Base-by-base conservation (phyloP, 2,113 vertebrate genomes). In the Cavia porcellus region DNA sequence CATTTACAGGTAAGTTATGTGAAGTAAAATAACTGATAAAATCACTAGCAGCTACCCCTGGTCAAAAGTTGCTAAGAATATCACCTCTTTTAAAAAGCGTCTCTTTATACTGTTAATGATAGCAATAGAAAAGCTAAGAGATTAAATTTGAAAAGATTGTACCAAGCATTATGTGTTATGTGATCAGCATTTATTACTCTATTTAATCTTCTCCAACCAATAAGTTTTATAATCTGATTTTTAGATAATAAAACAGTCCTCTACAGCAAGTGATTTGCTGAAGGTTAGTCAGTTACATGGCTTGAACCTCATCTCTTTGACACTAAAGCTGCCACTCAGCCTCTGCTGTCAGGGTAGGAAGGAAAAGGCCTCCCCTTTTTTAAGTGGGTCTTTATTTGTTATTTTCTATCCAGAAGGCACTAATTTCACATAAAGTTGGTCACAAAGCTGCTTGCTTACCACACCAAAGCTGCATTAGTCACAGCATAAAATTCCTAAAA, bases 1-100 rank as follows among this genome's bases (percentile, higher is more conserved):
- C 50, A 55, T 47, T 42, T 45, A 57, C 15, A 80, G 61, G 30
- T 30, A 13, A 45, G 50, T 38, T 82, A 68, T 79, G 30, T 83
- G n/a, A 85, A 70, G 4, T 66, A 93, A 96, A 85, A 79, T 61
- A 64, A 90, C 19, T 61, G 86, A 55, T 30, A 72, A 93, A 62
- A 70, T 66, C 50, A 89, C 30, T 85, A 5, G 8, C 14, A 89
- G 1, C 19, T 7, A 55, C 17, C 0, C 15, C 24, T 25, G 24
- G 30, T 38, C 28, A 82, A 81, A 90, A 64, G 59, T 87, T 66
- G 7, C n/a, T 87, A n/a, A 30, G 20, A 86, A 86, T 17, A 70
- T 7, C 42, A 28, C 17, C 38, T 61, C 64, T 86, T 50, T 32
- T 2, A 62, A 68, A 79, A 74, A 11, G 5, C 50, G 45, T 24